Evolutionary conservation across 2,888 invertebrate species (phyloP).

Genomic region (Clanis bilineata): DNA sequence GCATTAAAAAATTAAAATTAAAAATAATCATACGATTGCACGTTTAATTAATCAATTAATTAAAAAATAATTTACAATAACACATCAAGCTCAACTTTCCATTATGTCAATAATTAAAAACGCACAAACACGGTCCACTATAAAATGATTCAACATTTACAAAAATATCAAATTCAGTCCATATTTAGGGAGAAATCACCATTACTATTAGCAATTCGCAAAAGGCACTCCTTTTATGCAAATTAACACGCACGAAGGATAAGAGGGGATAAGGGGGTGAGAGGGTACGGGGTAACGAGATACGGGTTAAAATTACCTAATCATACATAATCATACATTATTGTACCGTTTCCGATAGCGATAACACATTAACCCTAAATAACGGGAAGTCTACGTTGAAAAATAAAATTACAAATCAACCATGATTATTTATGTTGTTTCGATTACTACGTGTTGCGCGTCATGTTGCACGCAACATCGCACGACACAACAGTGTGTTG

Average conservation of each 20-base stretch:
- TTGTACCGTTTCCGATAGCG: constrained; percentile 13
- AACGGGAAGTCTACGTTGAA: constrained; percentile 10
- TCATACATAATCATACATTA: constrained; percentile 11
- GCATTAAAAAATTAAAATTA: constrained; percentile 32
- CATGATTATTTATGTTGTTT: background rate
- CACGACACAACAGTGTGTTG: constrained; percentile 45
- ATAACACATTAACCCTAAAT: constrained; percentile 7
- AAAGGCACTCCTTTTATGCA: constrained; percentile 17
- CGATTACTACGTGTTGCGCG: constrained; percentile 9
- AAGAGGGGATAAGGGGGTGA: background rate
- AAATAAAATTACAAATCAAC: constrained; percentile 6
- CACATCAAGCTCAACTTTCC: constrained; percentile 61
- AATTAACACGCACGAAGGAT: background rate
- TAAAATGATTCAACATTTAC: constrained; percentile 15
- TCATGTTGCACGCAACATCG: constrained; percentile 63
- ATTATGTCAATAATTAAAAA: constrained; percentile 30
- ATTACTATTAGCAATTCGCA: constrained; percentile 14
- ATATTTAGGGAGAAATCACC: constrained; percentile 7
- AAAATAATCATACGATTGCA: constrained; percentile 40
- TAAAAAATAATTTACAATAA: constrained; percentile 46
- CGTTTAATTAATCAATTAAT: background rate
- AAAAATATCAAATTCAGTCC: constrained; percentile 19
- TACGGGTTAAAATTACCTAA: background rate
- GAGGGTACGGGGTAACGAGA: background rate
- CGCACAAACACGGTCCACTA: constrained; percentile 7